phyloP scores from a whole-genome alignment of 2,797 vertebrate species.

The Parotocinclus haroldoi region DNA sequence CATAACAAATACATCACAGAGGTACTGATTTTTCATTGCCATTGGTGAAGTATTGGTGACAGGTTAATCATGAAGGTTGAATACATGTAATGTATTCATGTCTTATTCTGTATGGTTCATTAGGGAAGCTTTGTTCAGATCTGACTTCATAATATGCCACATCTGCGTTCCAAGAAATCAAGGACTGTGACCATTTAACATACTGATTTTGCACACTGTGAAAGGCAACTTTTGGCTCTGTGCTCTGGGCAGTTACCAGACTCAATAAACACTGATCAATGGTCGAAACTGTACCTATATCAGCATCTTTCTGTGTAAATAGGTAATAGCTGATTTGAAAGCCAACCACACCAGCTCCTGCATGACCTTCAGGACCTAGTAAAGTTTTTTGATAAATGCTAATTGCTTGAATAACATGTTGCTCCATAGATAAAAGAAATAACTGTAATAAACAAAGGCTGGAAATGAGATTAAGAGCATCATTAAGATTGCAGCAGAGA shows the following conservation, averaged over 20 bases:
- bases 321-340: conserved; percentile 29
- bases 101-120: no score
- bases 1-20: no score
- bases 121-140: no score
- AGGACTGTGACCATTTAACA: conserved; percentile 10
- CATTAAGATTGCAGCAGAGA: conserved; percentile 25
- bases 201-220: conserved; percentile 33
- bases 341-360: conserved; percentile 31
- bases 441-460: conserved; percentile 25
- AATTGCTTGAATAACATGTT: conserved; percentile 3
- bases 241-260: conserved; percentile 23
- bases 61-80: no score
- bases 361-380: conserved; percentile 1
- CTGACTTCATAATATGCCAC: neutral
- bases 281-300: conserved; percentile 42
- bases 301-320: conserved; percentile 37
- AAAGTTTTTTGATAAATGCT: conserved; percentile 8
- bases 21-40: no score
- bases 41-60: no score
- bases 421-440: conserved; percentile 14
- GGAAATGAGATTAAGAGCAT: conserved; percentile 20
- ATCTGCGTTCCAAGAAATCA: conserved; percentile 27
- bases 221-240: conserved; percentile 5
- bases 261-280: conserved; percentile 35
- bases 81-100: no score